Conservation (phyloP, 2,113 vertebrate species). For the Antigone vipio region DNA sequence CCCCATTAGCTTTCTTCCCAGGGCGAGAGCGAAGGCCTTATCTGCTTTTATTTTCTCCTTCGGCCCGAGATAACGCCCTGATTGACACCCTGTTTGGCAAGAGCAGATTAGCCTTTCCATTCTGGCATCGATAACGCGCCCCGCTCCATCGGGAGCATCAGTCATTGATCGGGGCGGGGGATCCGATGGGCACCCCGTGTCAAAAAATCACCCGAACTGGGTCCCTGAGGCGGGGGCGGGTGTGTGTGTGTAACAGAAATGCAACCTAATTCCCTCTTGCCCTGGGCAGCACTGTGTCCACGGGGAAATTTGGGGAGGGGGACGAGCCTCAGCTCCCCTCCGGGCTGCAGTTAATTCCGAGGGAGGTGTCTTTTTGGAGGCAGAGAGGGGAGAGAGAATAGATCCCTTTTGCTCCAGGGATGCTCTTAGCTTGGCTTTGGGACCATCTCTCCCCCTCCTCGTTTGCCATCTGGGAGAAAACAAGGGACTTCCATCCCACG, state of each 20-base stretch:
- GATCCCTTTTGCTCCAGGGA: not conserved
- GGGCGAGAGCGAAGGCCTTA: not conserved
- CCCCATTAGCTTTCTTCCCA: not conserved
- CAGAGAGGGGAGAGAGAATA: accelerated
- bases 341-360: accelerated
- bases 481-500: not conserved
- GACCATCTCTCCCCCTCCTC: too few relatives aligned
- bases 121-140: not conserved
- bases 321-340: accelerated
- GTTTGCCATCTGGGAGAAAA: not conserved
- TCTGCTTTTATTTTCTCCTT: slow-evolving; percentile 33
- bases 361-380: not conserved
- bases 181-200: not conserved
- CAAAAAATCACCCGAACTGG: not conserved
- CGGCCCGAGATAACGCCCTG: not conserved
- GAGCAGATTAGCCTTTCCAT: not conserved
- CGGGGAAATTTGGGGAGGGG: not conserved
- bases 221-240: accelerated
- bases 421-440: not conserved
- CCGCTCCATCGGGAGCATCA: not conserved
- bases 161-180: accelerated
- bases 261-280: not conserved
- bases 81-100: not conserved
- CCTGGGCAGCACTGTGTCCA: not conserved
- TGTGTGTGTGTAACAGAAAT: not conserved